Base-by-base conservation (phyloP, 2,113 vertebrate genomes). In the Phrynosoma platyrhinos region DNA sequence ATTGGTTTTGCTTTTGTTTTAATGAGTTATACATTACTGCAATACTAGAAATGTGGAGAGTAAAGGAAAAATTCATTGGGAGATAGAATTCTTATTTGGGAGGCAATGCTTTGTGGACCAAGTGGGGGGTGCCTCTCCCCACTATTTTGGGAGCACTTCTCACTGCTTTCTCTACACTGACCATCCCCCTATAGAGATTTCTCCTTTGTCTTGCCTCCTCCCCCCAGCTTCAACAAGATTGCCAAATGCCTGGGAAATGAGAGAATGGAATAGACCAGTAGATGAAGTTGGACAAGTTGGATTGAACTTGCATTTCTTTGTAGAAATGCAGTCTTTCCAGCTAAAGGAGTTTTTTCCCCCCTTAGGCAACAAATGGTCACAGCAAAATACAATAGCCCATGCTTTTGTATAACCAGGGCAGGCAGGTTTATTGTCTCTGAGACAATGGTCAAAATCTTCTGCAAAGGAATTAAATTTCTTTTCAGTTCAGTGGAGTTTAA, bases 351-450 rank as follows among this genome's bases (percentile, higher is more conserved):
- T 64, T 64, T 21, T 64, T 36, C 2, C 2, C 36, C 36, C 79
- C 25, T 36, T 64, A 81, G 58, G 79, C 55, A 81, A 81, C 4
- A 74, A 58, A 62, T 58, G 30, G 14, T 20, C 53, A 80, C 3
- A 36, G 78, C 40, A 47, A n/a, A 79, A 81, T 23, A 62, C 1
- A 81, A 64, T 27, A 20, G 32, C 58, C n/a, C n/a, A 23, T 81
- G 55, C 58, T 82, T 82, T 82, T 66, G 40, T 82, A 66, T 66
- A 66, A 82, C 58, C 9, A 40, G 13, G 25, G 13, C 47, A 79
- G 79, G 58, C n/a, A 64, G 10, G 58, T 40, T 82, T 82, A 66
- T 82, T 82, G 55, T 82, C 58, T 62, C 79, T 66, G 32, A 64
- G 58, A 82, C 79, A 82, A 82, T 66, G 58, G 55, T 32, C 14